Percentiles rank a stretch among this genome's conserved stretches.
Evolutionary conservation across 53 echinoderm and acorn worm species (phyloP).

Genomic region (Actinopyga echinites): DNA sequence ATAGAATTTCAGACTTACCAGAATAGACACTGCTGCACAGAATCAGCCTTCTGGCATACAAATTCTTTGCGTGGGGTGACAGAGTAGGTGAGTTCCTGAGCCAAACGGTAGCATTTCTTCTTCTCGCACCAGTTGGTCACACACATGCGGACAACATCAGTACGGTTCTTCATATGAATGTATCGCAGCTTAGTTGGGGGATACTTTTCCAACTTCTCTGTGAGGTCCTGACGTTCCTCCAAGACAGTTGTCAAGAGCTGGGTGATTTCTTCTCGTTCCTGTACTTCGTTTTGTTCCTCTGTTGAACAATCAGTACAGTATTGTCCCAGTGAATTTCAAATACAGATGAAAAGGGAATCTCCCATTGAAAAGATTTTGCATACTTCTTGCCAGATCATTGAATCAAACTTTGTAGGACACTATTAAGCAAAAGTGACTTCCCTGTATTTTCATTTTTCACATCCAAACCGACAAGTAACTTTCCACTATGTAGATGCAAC

Average conservation of each 20-base stretch:
- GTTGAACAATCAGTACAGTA: background rate
- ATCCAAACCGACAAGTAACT: too few species aligned
- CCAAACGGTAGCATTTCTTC: constrained; percentile 91
- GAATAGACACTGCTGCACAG: constrained; percentile 78
- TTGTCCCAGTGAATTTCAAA: background rate
- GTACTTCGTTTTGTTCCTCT: background rate
- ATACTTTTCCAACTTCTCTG: constrained; percentile 48
- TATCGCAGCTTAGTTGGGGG: constrained; percentile 31
- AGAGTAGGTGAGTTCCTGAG: constrained; percentile 71
- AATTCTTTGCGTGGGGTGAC: constrained; percentile 72
- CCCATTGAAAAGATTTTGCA: too few species aligned
- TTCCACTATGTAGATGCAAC: too few species aligned
- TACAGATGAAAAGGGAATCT: background rate
- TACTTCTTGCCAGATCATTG: too few species aligned
- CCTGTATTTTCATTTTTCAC: too few species aligned
- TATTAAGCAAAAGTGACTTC: too few species aligned
- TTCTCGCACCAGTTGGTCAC: constrained; percentile 67
- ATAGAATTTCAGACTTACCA: too few species aligned
- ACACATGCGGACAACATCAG: constrained; percentile 50
- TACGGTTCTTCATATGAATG: constrained; percentile 41
- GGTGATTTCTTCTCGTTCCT: constrained; percentile 7
- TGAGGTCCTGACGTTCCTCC: constrained; percentile 46
- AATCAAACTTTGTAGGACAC: too few species aligned
- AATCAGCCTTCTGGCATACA: constrained; percentile 63
- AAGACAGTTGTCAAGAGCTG: constrained; percentile 26